Conservation (phyloP, 2,888 invertebrate species). For the Ormyrus rosae region DNA sequence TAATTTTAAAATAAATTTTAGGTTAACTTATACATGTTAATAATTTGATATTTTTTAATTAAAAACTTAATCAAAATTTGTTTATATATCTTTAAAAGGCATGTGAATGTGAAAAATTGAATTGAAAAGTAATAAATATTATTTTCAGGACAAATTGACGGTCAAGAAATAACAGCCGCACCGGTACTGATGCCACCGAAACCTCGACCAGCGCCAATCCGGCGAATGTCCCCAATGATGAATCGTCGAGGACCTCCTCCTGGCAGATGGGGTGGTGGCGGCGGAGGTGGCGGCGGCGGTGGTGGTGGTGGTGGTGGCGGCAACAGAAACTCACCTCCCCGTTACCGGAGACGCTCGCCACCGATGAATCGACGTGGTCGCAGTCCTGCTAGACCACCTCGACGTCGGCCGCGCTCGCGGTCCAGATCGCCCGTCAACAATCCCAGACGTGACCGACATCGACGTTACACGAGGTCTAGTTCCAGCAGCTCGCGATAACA, state of each 20-base stretch:
- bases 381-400: conserved; percentile 78
- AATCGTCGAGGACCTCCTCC: conserved; percentile 78
- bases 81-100: no score
- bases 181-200: conserved; percentile 84
- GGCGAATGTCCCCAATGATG: conserved; percentile 72
- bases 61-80: no score
- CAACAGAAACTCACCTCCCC: conserved; percentile 77
- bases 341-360: conserved; percentile 74
- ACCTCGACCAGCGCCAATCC: conserved; percentile 81
- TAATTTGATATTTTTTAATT: no score
- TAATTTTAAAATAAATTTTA: neutral
- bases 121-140: no score
- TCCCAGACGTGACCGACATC: conserved; percentile 78
- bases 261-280: conserved; percentile 77
- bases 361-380: conserved; percentile 78
- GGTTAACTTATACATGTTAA: no score
- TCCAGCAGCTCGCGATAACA: conserved; percentile 84
- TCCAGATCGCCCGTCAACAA: conserved; percentile 77
- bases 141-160: conserved; percentile 90
- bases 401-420: conserved; percentile 79
- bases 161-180: conserved; percentile 95
- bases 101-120: no score
- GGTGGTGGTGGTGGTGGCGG: conserved; percentile 76
- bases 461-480: conserved; percentile 85
- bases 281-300: conserved; percentile 75